Conservation (phyloP, 2,888 invertebrate genomes). For the Ametastegia equiseti region DNA sequence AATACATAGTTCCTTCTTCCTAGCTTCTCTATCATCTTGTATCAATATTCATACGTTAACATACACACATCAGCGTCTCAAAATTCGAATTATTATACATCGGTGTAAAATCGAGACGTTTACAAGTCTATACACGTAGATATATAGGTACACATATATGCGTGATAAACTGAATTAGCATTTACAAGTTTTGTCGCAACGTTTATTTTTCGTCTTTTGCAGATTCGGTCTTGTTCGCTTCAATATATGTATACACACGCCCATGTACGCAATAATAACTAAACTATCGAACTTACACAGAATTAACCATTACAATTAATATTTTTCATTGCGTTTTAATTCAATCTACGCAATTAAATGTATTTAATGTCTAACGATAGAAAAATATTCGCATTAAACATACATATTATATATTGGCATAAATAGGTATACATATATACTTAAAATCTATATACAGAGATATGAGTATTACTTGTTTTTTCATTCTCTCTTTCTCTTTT, state of each 20-base stretch:
- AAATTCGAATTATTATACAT: slow-evolving; percentile 40
- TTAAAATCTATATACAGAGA: slow-evolving; percentile 21
- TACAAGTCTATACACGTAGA: slow-evolving; percentile 1
- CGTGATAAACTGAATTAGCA: slow-evolving; percentile 10
- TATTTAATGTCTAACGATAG: background rate
- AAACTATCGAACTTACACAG: background rate
- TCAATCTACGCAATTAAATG: background rate
- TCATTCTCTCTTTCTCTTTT: background rate
- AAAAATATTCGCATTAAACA: background rate
- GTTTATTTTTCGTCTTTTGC: background rate
- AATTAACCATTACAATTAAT: background rate
- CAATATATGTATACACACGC: background rate
- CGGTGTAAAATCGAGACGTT: slow-evolving; percentile 19
- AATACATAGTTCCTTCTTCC: slow-evolving; percentile 61
- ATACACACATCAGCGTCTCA: slow-evolving; percentile 33
- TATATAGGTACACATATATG: background rate
- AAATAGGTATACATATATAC: background rate
- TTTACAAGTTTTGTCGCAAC: slow-evolving; percentile 33
- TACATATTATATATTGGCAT: background rate
- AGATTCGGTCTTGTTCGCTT: background rate
- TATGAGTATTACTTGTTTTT: slow-evolving; percentile 8
- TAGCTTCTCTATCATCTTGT: slow-evolving; percentile 52
- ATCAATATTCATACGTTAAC: slow-evolving; percentile 7
- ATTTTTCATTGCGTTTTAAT: background rate
- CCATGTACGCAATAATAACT: background rate